A percentile compares a stretch with the other conserved stretches of the same genome.
phyloP scores from a whole-genome alignment of 2,113 vertebrate species.

The Chinchilla lanigera region DNA sequence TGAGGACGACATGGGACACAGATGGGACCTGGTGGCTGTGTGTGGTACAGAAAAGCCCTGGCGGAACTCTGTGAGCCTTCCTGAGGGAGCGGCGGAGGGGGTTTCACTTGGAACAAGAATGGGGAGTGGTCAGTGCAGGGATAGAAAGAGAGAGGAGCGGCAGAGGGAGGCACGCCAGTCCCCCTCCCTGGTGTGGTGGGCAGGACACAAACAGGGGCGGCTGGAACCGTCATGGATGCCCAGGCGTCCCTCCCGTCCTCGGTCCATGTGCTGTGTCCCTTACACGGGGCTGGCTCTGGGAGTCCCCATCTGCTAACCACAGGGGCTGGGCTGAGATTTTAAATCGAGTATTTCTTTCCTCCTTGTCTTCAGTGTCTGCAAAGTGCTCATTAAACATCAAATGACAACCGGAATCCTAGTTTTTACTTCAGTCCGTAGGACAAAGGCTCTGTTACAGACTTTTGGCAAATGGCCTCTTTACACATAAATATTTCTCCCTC shows the following conservation, averaged over 20 bases:
- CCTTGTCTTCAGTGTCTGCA: neutral
- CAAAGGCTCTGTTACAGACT: neutral
- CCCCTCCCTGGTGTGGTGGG: conserved; percentile 31
- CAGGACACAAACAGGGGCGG: conserved; percentile 45
- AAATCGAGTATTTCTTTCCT: conserved; percentile 54
- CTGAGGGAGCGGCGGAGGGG: neutral
- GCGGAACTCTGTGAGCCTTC: neutral
- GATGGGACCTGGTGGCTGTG: neutral
- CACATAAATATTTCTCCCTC: neutral
- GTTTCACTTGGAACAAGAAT: neutral
- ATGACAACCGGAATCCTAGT: neutral
- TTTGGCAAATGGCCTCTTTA: neutral
- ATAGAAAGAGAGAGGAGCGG: neutral
- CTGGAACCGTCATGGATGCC: conserved; percentile 28
- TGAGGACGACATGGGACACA: neutral
- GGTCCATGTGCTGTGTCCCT: neutral
- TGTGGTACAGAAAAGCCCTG: neutral
- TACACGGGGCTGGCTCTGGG: neutral
- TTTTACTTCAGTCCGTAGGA: neutral
- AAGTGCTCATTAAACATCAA: neutral
- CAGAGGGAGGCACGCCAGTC: neutral
- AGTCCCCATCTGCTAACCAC: conserved; percentile 46
- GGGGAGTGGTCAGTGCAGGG: accelerated
- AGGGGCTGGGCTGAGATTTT: conserved; percentile 52
- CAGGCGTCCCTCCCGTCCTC: neutral